Evolutionary conservation across 2,888 invertebrate species (phyloP).

Genomic region (Microdon myrmicae): DNA sequence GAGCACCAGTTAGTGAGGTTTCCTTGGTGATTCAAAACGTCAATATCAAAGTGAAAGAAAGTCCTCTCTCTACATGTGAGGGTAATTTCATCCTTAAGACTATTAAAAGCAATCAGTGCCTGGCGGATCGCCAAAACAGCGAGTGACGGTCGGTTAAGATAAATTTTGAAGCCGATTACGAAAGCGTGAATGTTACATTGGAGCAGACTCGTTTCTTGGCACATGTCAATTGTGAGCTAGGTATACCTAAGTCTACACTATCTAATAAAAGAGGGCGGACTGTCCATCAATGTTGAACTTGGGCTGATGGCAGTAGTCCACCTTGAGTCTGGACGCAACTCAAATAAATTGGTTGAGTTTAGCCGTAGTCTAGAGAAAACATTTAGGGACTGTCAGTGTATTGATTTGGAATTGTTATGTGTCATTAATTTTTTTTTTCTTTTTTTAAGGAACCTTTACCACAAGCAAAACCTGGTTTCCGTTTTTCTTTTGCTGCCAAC

Average conservation of each 20-base stretch:
- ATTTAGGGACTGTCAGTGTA: slow-evolving; percentile 88
- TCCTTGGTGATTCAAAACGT: slow-evolving; percentile 93
- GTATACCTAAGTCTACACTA: slow-evolving; percentile 82
- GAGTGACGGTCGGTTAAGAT: slow-evolving; percentile 79
- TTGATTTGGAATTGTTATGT: slow-evolving; percentile 95
- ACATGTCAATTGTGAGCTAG: slow-evolving; percentile 89
- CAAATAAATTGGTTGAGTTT: slow-evolving; percentile 78
- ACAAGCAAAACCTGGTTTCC: too few relatives aligned
- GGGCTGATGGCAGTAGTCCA: slow-evolving; percentile 87
- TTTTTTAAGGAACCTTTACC: too few relatives aligned
- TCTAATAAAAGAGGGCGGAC: slow-evolving; percentile 90
- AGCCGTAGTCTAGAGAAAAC: slow-evolving; percentile 88
- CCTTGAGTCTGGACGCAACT: slow-evolving; percentile 81
- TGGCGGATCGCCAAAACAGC: slow-evolving; percentile 81
- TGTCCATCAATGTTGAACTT: slow-evolving; percentile 87
- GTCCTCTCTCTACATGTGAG: slow-evolving; percentile 76
- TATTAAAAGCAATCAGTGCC: slow-evolving; percentile 75
- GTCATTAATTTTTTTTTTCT: too few relatives aligned
- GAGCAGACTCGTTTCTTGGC: slow-evolving; percentile 88
- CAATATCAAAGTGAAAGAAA: slow-evolving; percentile 86
- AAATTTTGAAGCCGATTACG: slow-evolving; percentile 84
- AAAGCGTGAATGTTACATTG: slow-evolving; percentile 79
- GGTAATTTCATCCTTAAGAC: slow-evolving; percentile 76
- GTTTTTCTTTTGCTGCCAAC: too few relatives aligned
- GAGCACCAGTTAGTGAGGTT: slow-evolving; percentile 84